Evolutionary conservation across 1,140 invertebrate genomes (phyloP).

Genomic region (Bicyclus anynana): DNA sequence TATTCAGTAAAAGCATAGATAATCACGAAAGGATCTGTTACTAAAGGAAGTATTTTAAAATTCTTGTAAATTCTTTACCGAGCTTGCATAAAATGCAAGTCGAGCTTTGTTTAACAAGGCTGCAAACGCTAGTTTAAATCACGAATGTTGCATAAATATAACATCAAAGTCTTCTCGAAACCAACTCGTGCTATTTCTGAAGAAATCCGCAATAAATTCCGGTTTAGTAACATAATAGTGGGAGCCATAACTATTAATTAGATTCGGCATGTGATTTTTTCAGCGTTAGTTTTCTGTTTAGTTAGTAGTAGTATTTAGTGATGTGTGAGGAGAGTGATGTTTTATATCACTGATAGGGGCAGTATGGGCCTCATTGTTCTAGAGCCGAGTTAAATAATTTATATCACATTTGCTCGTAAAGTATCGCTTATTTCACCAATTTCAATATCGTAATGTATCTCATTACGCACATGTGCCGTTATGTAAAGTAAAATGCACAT

Average conservation of each 20-base stretch:
- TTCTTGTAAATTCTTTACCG: neutral
- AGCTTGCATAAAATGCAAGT: neutral
- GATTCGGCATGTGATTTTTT: slow-evolving; percentile 12
- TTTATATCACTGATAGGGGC: no score
- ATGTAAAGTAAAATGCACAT: no score
- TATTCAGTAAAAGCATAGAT: no score
- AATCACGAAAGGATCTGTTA: no score
- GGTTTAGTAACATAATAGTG: slow-evolving; percentile 13
- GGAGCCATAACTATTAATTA: slow-evolving; percentile 15
- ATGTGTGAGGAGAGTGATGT: no score
- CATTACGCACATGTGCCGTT: no score
- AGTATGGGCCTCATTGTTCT: no score
- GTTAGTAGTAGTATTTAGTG: neutral
- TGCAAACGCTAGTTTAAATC: slow-evolving; percentile 12
- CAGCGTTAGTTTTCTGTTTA: neutral
- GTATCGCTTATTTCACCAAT: no score
- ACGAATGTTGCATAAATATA: slow-evolving; percentile 16
- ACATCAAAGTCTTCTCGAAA: slow-evolving; percentile 18
- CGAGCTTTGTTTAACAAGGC: slow-evolving; percentile 12
- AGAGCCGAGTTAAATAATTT: no score
- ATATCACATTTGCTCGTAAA: no score
- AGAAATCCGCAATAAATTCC: slow-evolving; percentile 18
- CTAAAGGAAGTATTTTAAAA: neutral
- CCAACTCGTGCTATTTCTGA: slow-evolving; percentile 12
- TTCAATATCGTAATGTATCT: no score